These are phyloP conservation scores for Halocynthia aurantium DNA, from an alignment of 23 tunicate species.

Conservation along the genomic window DNA sequence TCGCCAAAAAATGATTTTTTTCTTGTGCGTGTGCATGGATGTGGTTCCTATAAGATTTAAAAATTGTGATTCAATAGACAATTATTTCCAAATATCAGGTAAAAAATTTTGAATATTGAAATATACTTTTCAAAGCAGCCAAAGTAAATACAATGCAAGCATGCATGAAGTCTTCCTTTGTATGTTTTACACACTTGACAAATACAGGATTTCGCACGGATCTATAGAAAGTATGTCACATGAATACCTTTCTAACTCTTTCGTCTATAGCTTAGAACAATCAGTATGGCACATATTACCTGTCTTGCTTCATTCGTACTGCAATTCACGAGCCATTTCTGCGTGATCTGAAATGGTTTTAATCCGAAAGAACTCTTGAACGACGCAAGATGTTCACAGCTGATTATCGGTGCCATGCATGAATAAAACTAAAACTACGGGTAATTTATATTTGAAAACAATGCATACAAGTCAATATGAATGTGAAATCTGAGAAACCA, in stretches of 20 bases:
- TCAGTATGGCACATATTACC: constrained; percentile 2
- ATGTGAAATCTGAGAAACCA: no score
- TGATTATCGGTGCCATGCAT: constrained; percentile 3
- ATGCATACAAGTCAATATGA: no score
- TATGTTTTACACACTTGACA: constrained; percentile 77
- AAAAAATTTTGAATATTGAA: neutral
- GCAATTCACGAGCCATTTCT: constrained; percentile 79
- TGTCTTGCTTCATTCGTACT: constrained; percentile 85
- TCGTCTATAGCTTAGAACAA: no score
- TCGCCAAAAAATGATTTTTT: constrained; percentile 68
- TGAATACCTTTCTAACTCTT: no score
- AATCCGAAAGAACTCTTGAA: constrained; percentile 43
- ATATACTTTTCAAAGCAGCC: constrained; percentile 88
- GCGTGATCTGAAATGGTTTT: constrained; percentile 67
- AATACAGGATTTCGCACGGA: constrained; percentile 64
- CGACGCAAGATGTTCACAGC: constrained; percentile 44
- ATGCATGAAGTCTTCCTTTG: constrained; percentile 84
- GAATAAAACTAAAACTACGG: neutral
- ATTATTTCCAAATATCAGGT: neutral
- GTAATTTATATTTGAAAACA: no score
- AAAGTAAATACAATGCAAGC: constrained; percentile 93
- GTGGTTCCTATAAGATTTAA: constrained; percentile 41
- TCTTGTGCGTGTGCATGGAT: constrained; percentile 83
- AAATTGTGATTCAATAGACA: constrained; percentile 4
- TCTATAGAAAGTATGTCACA: constrained; percentile 25